Conservation (phyloP, 2,888 invertebrate species). For the Drosophila pseudotalamancana region DNA sequence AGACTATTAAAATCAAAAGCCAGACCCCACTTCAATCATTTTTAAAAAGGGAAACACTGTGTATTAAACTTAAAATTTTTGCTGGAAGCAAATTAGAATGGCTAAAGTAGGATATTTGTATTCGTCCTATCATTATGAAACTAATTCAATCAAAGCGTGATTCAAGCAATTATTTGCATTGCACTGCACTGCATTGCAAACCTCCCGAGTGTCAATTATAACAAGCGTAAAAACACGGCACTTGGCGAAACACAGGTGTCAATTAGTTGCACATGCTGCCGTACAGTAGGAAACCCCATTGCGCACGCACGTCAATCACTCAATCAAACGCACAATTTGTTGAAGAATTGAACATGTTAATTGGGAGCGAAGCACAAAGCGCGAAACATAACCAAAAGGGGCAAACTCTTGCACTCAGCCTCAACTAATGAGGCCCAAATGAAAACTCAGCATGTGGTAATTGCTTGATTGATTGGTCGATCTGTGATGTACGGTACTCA, state of each 20-base stretch:
- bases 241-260: conserved; percentile 2
- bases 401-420: no score
- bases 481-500: conserved; percentile 81
- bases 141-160: no score
- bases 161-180: neutral
- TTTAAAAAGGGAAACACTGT: no score
- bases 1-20: no score
- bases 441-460: no score
- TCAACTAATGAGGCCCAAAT: no score
- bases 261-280: conserved; percentile 16
- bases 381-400: conserved; percentile 2
- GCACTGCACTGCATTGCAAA: neutral
- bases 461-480: neutral
- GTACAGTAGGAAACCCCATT: neutral
- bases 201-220: neutral
- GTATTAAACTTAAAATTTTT: no score
- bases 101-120: no score
- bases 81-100: no score
- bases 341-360: conserved; percentile 5
- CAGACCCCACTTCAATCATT: no score
- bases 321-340: conserved; percentile 3
- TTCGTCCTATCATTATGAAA: no score
- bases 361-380: neutral
- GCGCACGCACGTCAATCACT: conserved; percentile 3
- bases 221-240: no score